These are phyloP conservation scores for Tokudaia muenninki DNA, from an alignment of 2,797 vertebrate species.

Conservation along the genomic window DNA sequence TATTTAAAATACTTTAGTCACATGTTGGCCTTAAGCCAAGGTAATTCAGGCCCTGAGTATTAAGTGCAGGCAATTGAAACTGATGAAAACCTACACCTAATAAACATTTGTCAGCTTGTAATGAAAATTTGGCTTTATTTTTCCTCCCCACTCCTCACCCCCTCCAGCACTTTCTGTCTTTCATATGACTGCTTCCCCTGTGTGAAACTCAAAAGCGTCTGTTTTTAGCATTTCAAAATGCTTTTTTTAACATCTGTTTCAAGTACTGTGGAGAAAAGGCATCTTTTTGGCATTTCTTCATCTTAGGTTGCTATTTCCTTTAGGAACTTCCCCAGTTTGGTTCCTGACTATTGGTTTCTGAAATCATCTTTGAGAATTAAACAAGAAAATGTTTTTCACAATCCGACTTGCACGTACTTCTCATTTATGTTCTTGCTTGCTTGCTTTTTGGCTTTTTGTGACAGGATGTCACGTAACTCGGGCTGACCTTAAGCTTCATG, in stretches of 20 bases:
- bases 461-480: neutral
- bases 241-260: slow-evolving; percentile 7
- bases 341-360: neutral
- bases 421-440: neutral
- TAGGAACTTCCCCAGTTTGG: neutral
- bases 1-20: slow-evolving; percentile 50
- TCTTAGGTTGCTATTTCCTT: neutral
- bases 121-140: slow-evolving; percentile 64
- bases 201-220: slow-evolving; percentile 42
- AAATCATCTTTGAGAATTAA: slow-evolving; percentile 48
- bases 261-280: neutral
- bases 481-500: neutral
- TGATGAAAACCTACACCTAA: slow-evolving; percentile 34
- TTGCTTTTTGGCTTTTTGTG: neutral
- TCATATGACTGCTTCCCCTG: neutral
- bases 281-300: neutral
- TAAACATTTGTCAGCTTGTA: slow-evolving; percentile 53
- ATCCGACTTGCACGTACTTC: neutral
- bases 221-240: slow-evolving; percentile 59
- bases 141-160: neutral
- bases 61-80: slow-evolving; percentile 55
- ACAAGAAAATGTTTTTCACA: slow-evolving; percentile 25
- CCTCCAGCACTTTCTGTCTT: neutral
- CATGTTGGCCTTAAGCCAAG: slow-evolving; percentile 41
- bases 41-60: slow-evolving; percentile 55